Conservation (phyloP, 1,140 invertebrate species). For the Caenorhabditis briggsae region DNA sequence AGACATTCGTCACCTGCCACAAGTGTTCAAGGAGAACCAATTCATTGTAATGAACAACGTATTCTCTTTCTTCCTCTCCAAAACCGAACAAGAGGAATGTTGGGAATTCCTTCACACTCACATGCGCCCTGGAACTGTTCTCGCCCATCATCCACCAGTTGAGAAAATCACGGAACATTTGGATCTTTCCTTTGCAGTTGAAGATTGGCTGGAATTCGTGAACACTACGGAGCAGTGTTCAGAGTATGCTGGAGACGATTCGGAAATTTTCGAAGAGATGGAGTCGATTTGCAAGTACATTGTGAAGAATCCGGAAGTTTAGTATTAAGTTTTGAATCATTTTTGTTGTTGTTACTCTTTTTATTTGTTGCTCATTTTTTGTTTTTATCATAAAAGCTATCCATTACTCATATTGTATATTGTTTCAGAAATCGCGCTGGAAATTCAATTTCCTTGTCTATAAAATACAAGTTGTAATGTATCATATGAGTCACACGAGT, state of each 20-base stretch:
- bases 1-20: conserved; percentile 7
- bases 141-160: conserved; percentile 23
- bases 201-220: conserved; percentile 39
- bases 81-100: conserved; percentile 46
- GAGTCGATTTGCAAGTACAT: conserved; percentile 50
- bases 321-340: background rate
- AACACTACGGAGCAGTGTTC: conserved; percentile 3
- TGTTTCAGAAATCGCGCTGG: background rate
- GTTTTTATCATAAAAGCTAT: background rate
- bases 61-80: conserved; percentile 23
- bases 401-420: background rate
- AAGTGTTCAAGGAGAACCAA: conserved; percentile 28
- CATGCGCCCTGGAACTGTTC: conserved; percentile 17
- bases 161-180: conserved; percentile 36
- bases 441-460: conserved; percentile 3
- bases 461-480: background rate
- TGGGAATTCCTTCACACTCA: conserved; percentile 48
- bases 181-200: conserved; percentile 7
- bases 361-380: background rate
- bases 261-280: conserved; percentile 37
- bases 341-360: background rate
- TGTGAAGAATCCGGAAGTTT: background rate
- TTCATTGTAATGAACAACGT: conserved; percentile 45
- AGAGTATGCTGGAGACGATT: background rate
- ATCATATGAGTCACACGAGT: background rate